Conservation (phyloP, 2,113 vertebrate species). For the Mustela nigripes region DNA sequence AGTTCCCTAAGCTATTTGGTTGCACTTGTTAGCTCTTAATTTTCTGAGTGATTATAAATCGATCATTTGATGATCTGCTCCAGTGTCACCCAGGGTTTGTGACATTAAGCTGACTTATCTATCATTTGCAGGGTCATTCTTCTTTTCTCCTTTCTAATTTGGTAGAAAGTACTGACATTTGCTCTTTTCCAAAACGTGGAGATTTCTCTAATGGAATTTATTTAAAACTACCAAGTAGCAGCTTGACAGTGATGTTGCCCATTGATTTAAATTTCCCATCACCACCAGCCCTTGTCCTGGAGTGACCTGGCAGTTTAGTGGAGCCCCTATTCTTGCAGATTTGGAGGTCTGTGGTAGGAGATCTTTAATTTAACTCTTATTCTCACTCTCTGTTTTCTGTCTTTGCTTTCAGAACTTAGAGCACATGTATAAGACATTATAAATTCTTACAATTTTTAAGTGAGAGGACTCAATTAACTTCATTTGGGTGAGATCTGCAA, state of each 20-base stretch:
- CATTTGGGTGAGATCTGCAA: neutral
- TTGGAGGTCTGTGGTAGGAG: neutral
- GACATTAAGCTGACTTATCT: slow-evolving; percentile 23
- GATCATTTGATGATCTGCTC: slow-evolving; percentile 32
- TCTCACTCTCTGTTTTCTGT: neutral
- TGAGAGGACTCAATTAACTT: neutral
- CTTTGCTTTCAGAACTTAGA: neutral
- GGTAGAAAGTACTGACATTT: neutral
- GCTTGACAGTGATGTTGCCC: neutral
- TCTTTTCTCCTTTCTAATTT: slow-evolving; percentile 5
- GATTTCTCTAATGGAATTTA: slow-evolving; percentile 5
- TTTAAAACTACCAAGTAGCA: neutral
- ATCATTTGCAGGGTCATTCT: neutral
- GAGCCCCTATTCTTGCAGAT: neutral
- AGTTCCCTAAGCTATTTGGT: slow-evolving; percentile 1
- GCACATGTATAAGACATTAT: neutral
- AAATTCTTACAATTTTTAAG: neutral
- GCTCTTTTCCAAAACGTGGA: neutral
- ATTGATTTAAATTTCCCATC: neutral
- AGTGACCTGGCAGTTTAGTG: neutral
- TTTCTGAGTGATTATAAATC: slow-evolving; percentile 56
- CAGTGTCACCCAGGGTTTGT: neutral
- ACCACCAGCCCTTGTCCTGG: neutral
- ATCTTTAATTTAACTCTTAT: neutral
- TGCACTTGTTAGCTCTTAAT: slow-evolving; percentile 12